Evolutionary conservation across 2,797 vertebrate species (phyloP).

Genomic region (Anolis apletophallus): DNA sequence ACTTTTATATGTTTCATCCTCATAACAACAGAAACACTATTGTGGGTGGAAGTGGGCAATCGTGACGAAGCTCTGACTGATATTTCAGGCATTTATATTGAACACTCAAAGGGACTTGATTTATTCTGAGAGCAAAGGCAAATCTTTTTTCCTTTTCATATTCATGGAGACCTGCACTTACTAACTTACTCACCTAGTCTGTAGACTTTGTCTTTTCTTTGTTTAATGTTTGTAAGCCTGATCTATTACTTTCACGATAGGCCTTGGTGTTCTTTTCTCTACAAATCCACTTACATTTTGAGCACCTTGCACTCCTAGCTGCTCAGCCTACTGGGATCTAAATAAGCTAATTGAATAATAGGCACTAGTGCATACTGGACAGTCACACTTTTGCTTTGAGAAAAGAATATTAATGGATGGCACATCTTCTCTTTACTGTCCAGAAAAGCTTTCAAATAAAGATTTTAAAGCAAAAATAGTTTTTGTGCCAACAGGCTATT

Average conservation of each 20-base stretch:
- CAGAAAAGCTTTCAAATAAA: constrained; percentile 15
- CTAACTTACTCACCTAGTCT: not conserved
- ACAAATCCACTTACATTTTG: not conserved
- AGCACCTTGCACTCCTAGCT: not conserved
- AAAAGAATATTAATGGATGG: not conserved
- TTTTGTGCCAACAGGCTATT: not conserved
- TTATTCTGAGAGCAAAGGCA: not conserved
- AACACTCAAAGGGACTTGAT: not conserved
- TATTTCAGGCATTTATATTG: not conserved
- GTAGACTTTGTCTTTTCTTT: not conserved
- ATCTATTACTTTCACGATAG: not conserved
- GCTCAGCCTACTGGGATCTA: not conserved
- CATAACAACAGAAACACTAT: not conserved
- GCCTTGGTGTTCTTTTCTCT: not conserved
- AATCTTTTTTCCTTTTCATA: not conserved
- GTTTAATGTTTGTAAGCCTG: not conserved
- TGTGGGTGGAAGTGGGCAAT: not conserved
- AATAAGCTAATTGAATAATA: not conserved
- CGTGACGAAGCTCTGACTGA: not conserved
- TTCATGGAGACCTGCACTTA: not conserved
- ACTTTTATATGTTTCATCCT: not conserved
- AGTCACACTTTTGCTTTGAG: not conserved
- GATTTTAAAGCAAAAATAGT: not conserved
- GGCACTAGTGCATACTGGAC: not conserved
- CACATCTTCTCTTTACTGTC: not conserved